phyloP scores from a whole-genome alignment of 2,888 invertebrate genomes.

The Endotricha flammealis region DNA sequence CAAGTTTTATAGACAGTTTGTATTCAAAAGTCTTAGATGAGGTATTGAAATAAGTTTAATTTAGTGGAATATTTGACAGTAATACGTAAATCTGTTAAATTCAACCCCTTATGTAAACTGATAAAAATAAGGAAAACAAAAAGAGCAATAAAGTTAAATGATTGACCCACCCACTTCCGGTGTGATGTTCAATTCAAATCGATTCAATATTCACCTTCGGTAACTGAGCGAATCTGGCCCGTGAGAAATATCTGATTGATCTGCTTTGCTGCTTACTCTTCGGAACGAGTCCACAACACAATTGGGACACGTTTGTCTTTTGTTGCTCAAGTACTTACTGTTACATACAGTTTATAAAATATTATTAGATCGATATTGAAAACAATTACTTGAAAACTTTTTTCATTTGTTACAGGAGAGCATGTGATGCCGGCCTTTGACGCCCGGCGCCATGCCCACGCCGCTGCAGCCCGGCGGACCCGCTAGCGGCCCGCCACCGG shows the following conservation, averaged over 20 bases:
- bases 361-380: background rate
- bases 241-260: constrained; percentile 60
- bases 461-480: constrained; percentile 80
- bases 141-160: constrained; percentile 41
- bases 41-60: no score
- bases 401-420: constrained; percentile 68
- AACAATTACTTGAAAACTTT: no score
- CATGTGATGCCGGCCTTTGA: constrained; percentile 80
- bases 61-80: no score
- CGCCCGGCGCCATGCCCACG: constrained; percentile 80
- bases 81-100: no score
- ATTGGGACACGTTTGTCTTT: constrained; percentile 7
- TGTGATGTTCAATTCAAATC: constrained; percentile 48
- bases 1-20: no score
- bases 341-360: constrained; percentile 6
- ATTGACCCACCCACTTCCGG: constrained; percentile 64
- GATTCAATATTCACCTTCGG: constrained; percentile 63
- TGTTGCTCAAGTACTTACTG: constrained; percentile 7
- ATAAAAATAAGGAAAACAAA: constrained; percentile 46
- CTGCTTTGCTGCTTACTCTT: constrained; percentile 22
- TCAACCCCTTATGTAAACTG: no score
- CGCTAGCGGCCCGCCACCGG: constrained; percentile 79
- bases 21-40: no score
- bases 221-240: constrained; percentile 54
- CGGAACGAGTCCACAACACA: constrained; percentile 22